Conservation (phyloP, 2,113 vertebrate genomes). For the Pionites leucogaster region DNA sequence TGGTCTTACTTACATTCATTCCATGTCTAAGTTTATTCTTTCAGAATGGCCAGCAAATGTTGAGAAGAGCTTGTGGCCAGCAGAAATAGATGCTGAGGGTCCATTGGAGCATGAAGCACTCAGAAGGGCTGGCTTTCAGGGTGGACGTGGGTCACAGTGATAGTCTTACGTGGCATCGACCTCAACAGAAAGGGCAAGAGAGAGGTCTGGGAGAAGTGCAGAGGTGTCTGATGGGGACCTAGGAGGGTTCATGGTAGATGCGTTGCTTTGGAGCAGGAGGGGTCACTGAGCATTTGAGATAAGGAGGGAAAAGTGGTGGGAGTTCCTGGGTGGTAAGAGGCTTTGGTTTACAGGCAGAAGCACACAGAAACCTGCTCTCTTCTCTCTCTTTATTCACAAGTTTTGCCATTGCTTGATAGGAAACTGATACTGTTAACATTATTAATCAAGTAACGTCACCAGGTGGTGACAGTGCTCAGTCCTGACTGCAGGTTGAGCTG, state of each 20-base stretch:
- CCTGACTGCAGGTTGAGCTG: neutral
- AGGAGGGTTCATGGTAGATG: rapidly evolving
- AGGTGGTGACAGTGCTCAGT: neutral
- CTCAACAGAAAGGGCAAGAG: neutral
- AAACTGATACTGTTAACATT: neutral
- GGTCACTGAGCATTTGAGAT: neutral
- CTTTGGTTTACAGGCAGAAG: neutral
- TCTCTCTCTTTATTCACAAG: neutral
- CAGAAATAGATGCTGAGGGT: neutral
- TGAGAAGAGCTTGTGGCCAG: neutral
- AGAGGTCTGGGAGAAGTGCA: neutral
- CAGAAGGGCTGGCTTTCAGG: neutral
- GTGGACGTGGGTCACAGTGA: neutral
- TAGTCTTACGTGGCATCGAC: neutral
- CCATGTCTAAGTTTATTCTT: neutral
- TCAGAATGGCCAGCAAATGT: neutral
- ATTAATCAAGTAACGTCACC: neutral
- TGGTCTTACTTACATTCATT: rapidly evolving
- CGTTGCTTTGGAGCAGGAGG: neutral
- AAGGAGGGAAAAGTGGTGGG: neutral
- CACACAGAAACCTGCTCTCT: neutral
- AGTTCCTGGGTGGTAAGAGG: neutral
- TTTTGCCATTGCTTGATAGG: neutral
- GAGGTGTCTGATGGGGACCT: neutral
- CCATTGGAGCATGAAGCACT: rapidly evolving